phyloP scores from a whole-genome alignment of 2,113 vertebrate genomes.

The Phyllostomus discolor region DNA sequence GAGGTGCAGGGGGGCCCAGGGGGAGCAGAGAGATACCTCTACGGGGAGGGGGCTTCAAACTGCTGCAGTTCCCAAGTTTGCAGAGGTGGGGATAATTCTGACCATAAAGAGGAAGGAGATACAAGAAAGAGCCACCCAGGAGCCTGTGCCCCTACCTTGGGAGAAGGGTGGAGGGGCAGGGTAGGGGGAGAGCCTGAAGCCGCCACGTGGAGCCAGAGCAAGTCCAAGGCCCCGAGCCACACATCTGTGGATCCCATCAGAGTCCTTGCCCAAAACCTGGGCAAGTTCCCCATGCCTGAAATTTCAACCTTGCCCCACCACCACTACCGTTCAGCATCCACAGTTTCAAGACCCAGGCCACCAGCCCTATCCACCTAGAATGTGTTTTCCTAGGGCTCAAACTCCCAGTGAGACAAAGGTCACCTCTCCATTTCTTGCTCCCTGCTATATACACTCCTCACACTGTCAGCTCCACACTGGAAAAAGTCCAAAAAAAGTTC shows the following conservation, averaged over 20 bases:
- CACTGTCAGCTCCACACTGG: neutral
- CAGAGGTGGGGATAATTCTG: neutral
- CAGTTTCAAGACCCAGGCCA: neutral
- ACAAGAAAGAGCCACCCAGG: neutral
- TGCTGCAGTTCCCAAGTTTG: neutral
- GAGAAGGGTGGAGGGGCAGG: neutral
- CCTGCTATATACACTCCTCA: neutral
- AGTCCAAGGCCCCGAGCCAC: conserved; percentile 59
- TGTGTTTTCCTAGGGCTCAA: neutral
- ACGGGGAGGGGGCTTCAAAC: neutral
- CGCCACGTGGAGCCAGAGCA: conserved; percentile 46
- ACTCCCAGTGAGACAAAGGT: neutral
- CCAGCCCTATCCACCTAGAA: neutral
- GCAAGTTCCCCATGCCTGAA: conserved; percentile 59
- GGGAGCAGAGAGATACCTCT: neutral
- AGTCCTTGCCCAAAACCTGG: conserved; percentile 16
- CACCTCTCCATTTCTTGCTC: neutral
- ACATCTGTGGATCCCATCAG: conserved; percentile 73
- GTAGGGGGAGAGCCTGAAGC: neutral
- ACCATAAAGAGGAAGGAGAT: neutral
- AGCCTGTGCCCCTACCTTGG: neutral
- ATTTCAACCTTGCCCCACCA: neutral
- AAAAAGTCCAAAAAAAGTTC: conserved; percentile 40
- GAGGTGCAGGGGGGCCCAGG: neutral
- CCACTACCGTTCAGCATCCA: neutral